Evolutionary conservation across 2,113 vertebrate species (phyloP).

Genomic region (Lathamus discolor): DNA sequence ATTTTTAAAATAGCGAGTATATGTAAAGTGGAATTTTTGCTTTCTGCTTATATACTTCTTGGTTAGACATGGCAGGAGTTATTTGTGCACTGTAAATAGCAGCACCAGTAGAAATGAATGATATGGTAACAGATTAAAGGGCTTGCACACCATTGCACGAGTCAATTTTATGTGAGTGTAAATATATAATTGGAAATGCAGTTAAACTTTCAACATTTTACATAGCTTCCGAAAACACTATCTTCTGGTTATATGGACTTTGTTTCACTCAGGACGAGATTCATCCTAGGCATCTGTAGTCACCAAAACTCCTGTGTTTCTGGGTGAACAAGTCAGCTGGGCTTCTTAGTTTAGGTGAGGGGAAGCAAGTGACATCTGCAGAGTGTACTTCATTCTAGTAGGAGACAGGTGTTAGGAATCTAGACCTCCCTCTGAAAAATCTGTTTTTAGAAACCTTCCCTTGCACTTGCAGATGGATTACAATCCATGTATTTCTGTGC

Average conservation of each 20-base stretch:
- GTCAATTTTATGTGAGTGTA: background rate
- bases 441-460: background rate
- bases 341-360: background rate
- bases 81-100: background rate
- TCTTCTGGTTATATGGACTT: background rate
- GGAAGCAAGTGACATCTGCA: background rate
- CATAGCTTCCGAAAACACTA: background rate
- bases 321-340: background rate
- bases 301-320: background rate
- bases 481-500: background rate
- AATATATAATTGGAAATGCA: background rate
- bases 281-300: background rate
- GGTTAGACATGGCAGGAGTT: background rate
- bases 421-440: background rate
- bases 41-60: background rate
- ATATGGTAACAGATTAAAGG: background rate
- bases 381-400: background rate
- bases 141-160: background rate
- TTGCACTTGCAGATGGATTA: background rate
- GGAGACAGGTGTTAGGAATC: background rate
- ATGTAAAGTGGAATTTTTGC: background rate
- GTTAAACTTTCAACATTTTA: background rate
- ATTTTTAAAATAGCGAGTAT: background rate
- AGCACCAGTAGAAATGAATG: background rate
- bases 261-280: background rate